Percentiles rank a stretch among this genome's conserved stretches.
phyloP scores from a whole-genome alignment of 2,888 invertebrate genomes.

The Hirtodrosophila trivittata region DNA sequence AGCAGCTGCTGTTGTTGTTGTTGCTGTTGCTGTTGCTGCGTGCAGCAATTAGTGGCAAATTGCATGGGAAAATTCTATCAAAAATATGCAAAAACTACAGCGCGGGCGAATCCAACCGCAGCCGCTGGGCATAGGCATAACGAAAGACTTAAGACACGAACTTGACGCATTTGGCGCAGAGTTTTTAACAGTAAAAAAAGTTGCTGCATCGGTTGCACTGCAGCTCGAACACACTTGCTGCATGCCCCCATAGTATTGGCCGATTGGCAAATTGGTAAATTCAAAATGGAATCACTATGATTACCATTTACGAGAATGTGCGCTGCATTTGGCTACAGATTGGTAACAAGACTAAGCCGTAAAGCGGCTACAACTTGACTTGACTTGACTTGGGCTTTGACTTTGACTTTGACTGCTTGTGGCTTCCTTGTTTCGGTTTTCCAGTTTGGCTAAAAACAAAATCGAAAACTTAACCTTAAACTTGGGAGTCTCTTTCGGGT shows the following conservation, averaged over 20 bases:
- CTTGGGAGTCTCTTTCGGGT: slow-evolving; percentile 51
- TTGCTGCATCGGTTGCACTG: slow-evolving; percentile 7
- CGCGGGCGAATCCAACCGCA: slow-evolving; percentile 41
- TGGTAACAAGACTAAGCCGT: slow-evolving; percentile 39
- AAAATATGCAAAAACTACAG: slow-evolving; percentile 60
- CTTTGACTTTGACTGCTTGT: not conserved
- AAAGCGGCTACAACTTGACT: slow-evolving; percentile 16
- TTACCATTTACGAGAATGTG: slow-evolving; percentile 66
- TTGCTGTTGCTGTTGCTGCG: slow-evolving; percentile 52
- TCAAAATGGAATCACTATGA: slow-evolving; percentile 78
- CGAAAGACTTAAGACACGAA: slow-evolving; percentile 68
- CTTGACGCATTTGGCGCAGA: slow-evolving; percentile 63
- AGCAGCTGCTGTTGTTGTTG: slow-evolving; percentile 1
- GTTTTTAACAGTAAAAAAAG: slow-evolving; percentile 68
- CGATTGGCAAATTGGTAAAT: slow-evolving; percentile 60
- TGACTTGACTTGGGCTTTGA: slow-evolving; percentile 8
- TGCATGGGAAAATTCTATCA: slow-evolving; percentile 73
- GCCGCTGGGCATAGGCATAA: slow-evolving; percentile 51
- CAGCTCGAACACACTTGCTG: slow-evolving; percentile 1
- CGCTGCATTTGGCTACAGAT: slow-evolving; percentile 46
- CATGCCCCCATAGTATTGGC: slow-evolving; percentile 11
- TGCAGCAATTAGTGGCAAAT: slow-evolving; percentile 76
- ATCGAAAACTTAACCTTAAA: slow-evolving; percentile 78
- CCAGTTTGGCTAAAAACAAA: slow-evolving; percentile 50
- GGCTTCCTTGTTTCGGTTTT: slow-evolving; percentile 66